phyloP scores from a whole-genome alignment of 2,113 vertebrate species.

The Gallinago undulata region DNA sequence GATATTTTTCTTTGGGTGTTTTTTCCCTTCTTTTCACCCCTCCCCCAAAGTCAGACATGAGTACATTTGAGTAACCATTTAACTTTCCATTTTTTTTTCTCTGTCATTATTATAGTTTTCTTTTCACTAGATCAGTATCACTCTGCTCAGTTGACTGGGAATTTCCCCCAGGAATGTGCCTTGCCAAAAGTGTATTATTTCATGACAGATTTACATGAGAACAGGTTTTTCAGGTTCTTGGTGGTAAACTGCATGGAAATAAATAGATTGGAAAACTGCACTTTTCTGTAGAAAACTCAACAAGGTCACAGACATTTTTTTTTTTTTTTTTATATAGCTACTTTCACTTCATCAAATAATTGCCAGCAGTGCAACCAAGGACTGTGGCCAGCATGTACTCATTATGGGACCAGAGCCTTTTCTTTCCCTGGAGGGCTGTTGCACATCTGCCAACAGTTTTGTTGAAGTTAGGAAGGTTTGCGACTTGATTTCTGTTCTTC shows the following conservation, averaged over 20 bases:
- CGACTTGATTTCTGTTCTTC: neutral
- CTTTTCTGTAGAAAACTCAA: neutral
- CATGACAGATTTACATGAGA: conserved; percentile 47
- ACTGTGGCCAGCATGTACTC: neutral
- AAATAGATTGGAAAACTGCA: neutral
- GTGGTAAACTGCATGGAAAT: neutral
- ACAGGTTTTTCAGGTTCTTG: conserved; percentile 34
- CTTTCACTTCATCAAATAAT: neutral
- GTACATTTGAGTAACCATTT: neutral
- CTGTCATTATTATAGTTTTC: neutral
- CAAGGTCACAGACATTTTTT: neutral
- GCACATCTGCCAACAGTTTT: neutral
- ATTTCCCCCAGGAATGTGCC: neutral
- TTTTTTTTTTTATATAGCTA: neutral
- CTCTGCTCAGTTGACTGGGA: neutral
- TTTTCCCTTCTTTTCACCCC: neutral
- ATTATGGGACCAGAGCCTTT: neutral
- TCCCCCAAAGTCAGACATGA: neutral
- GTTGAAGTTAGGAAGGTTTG: neutral
- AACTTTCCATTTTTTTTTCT: neutral
- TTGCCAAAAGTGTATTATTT: conserved; percentile 47
- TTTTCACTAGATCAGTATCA: conserved; percentile 28
- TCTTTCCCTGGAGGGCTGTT: neutral
- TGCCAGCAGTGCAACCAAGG: neutral
- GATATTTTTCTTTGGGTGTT: fast-evolving